phyloP scores from a whole-genome alignment of 2,888 invertebrate genomes.

The Anagyrus pseudococci region DNA sequence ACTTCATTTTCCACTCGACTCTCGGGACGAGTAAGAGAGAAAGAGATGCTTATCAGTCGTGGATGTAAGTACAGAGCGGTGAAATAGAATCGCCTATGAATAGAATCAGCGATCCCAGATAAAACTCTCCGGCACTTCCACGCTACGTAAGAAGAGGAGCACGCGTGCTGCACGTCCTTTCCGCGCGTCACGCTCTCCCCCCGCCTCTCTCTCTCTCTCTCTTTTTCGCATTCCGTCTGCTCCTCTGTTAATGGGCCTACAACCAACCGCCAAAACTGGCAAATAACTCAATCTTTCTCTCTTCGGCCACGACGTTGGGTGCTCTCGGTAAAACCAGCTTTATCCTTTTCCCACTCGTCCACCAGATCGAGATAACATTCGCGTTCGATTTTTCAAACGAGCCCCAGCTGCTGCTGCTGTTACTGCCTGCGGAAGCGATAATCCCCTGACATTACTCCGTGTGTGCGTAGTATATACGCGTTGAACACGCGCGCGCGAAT shows the following conservation, averaged over 20 bases:
- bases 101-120: conserved; percentile 23
- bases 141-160: neutral
- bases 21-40: neutral
- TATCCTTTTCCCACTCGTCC: conserved; percentile 37
- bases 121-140: conserved; percentile 3
- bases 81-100: conserved; percentile 15
- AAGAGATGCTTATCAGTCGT: conserved; percentile 18
- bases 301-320: neutral
- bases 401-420: neutral
- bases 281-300: conserved; percentile 44
- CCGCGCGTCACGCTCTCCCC: neutral
- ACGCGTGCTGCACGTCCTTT: neutral
- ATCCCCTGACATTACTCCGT: conserved; percentile 11
- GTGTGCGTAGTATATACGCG: neutral
- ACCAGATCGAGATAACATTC: conserved; percentile 54
- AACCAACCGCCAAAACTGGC: conserved; percentile 27
- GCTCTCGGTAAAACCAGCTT: too few species aligned
- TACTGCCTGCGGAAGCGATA: conserved; percentile 9
- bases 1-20: conserved; percentile 36
- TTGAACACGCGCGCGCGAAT: neutral
- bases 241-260: conserved; percentile 20
- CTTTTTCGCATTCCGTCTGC: too few species aligned
- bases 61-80: conserved; percentile 3
- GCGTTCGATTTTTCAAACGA: conserved; percentile 46
- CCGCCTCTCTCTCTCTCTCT: conserved; percentile 2